These are phyloP conservation scores for Aphidoletes aphidimyza DNA, from an alignment of 2,888 invertebrate genomes.

Conservation along the genomic window DNA sequence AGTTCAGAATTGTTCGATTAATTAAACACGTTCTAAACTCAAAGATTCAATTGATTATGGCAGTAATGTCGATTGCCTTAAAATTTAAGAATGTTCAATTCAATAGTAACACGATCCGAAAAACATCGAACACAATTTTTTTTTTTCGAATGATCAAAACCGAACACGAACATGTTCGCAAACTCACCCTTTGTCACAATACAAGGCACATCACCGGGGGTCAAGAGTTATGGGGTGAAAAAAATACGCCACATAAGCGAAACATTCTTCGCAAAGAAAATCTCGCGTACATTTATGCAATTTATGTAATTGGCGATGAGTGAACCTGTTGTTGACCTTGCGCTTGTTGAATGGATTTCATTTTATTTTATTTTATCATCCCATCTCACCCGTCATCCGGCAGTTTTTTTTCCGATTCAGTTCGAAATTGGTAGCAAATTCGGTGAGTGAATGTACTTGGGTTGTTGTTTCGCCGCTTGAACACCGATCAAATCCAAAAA, in stretches of 20 bases:
- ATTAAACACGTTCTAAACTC: no score
- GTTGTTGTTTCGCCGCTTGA: slow-evolving; percentile 23
- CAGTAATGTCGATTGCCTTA: no score
- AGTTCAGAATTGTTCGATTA: no score
- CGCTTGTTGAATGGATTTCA: not conserved
- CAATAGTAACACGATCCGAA: no score
- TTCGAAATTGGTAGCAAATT: not conserved
- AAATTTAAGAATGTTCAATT: no score
- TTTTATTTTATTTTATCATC: not conserved
- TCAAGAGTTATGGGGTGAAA: not conserved
- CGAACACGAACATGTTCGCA: no score
- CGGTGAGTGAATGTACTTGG: not conserved
- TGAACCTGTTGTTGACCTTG: slow-evolving; percentile 34
- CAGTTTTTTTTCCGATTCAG: not conserved
- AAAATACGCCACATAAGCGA: no score
- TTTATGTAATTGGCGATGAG: slow-evolving; percentile 34
- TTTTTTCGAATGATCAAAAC: no score
- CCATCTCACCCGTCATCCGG: not conserved
- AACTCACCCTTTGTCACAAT: not conserved
- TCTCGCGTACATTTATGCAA: not conserved
- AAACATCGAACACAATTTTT: no score
- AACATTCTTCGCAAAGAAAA: no score
- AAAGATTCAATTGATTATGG: no score
- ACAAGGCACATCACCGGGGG: not conserved
- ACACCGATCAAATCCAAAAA: slow-evolving; percentile 25